Percentiles rank a stretch among this genome's conserved stretches.
Evolutionary conservation across 2,797 vertebrate species (phyloP).

Genomic region (Poecile montanus): DNA sequence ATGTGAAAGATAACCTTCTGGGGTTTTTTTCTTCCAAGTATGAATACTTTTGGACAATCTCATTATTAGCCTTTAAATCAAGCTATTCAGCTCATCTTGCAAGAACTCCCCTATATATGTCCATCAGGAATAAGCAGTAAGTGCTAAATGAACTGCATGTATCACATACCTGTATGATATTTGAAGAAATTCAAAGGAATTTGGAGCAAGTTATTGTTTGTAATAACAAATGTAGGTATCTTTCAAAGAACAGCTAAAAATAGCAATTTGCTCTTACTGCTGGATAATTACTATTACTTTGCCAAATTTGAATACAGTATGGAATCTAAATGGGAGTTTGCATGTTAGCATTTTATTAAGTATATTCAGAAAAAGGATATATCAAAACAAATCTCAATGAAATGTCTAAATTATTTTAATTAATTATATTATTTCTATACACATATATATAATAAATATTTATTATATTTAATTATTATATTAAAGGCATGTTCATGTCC

Average conservation of each 20-base stretch:
- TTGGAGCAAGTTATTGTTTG: background rate
- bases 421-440: too few relatives aligned
- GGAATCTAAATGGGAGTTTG: background rate
- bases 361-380: background rate
- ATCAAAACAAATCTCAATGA: background rate
- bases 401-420: background rate
- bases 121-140: background rate
- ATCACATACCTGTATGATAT: background rate
- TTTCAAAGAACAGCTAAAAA: background rate
- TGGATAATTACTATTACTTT: background rate
- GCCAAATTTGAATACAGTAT: background rate
- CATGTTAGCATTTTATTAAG: background rate
- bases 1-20: background rate
- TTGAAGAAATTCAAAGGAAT: background rate
- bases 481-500: background rate
- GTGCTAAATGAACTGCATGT: background rate
- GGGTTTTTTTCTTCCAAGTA: accelerated
- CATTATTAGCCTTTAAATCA: background rate
- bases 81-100: background rate
- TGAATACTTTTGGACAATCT: background rate
- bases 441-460: too few relatives aligned
- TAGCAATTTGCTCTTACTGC: background rate
- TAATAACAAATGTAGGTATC: background rate
- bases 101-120: background rate
- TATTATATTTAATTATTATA: background rate